Base-by-base conservation (phyloP, 2,888 invertebrate genomes). In the Rhorus exstirpatorius region DNA sequence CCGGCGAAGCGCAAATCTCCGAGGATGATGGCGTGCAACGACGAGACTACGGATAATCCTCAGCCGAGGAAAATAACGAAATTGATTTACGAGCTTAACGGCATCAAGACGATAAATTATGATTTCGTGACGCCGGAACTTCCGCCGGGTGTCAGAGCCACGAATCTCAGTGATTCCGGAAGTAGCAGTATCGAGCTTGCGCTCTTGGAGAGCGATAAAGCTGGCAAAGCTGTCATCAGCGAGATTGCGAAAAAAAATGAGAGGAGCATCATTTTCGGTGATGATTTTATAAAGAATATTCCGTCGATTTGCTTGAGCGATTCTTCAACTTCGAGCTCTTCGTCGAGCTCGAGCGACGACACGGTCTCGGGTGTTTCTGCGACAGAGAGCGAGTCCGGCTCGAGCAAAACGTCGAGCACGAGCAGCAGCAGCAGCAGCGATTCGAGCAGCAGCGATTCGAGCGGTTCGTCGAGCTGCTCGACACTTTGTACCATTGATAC, bases 21-120 rank as follows among this genome's bases (percentile, higher is more conserved):
- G 21, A 53, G 3, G 17, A 0, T 17, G 3, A 49, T 49, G n/a
- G 26, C n/a, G n/a, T n/a, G n/a, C 8, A 21, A 10, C 8, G 8
- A 55, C 8, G 63, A 80, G 14, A 14, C 24, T 8, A 10, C 38
- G 49, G 41, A 17, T 3, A 38, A 51, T 6, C 17, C 24, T 8
- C 14, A 31, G 8, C 35, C 61, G 21, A 81, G 51, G 6, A 72
- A 53, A 46, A 38, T 53, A 1, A 67, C 17, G 6, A 78, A 61
- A 68, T 87, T 87, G 7, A 41, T 89, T 14, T 83, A 83, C 49
- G 84, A 89, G 4, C 81, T 88, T 75, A 85, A 89, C 38, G 89
- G 88, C 3, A 74, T 84, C 0, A 88, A 68, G 31, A 90, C 91
- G 6, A 60, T 88, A 17, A 91, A 83, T 80, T 89, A 88, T 67